Base-by-base conservation (phyloP, 1,140 invertebrate species). In the Drepana arcuata region DNA sequence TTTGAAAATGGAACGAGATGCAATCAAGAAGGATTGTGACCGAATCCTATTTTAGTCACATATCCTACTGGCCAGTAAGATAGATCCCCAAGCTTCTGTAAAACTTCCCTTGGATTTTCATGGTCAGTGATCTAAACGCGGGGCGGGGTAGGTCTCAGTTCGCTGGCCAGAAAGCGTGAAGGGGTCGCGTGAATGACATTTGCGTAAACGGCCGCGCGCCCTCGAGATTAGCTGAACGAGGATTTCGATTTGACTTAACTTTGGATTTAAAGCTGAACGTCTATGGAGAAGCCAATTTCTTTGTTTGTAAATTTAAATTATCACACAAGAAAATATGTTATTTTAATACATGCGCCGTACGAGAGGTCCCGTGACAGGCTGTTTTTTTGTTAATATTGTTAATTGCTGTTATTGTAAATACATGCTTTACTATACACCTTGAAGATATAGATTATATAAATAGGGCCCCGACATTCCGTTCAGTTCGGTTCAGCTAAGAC, bases 161-260 rank as follows among this genome's bases (percentile, higher is more conserved):
- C 10, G 7, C 15, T 57, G 57, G 55, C 38, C 24, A 39, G 15
- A 24, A 48, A 33, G 43, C 51, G 48, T 44, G 41, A 59, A 62
- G 53, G 60, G 61, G 52, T 62, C 57, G 57, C 50, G 54, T 47
- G 61, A 59, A 67, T 58, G 60, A 60, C 62, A 66, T 69, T 70
- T 64, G 57, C 51, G 50, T 66, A 70, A 70, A 62, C 53, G 50
- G 41, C 51, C 41, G 41, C 45, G 53, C 50, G 49, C 61, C 58
- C 55, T 59, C 40, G 55, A 58, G 66, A 66, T 70, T 70, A 70
- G 62, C 48, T 48, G 31, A 41, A 49, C 52, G 49, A 56, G 50
- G 47, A 52, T 56, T 54, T 39, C 32, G 36, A 38, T 47, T 43
- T 39, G 46, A 26, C 41, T 44, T 44, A 41, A 48, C 40, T 49